These are phyloP conservation scores for Chaenogobius annularis DNA, from an alignment of 2,113 vertebrate genomes.

Conservation along the genomic window DNA sequence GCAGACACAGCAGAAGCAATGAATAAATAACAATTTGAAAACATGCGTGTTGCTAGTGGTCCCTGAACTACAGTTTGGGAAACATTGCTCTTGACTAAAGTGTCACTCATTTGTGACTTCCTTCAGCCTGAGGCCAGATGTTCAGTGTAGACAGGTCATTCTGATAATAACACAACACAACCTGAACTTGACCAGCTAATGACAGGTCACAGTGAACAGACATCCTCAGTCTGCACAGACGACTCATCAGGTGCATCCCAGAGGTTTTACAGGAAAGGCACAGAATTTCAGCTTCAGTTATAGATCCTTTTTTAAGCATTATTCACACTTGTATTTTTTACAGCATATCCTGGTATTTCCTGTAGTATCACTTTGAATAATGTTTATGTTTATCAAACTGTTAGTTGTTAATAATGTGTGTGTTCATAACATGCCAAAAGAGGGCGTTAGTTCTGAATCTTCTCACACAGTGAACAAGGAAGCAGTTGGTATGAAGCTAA, in stretches of 20 bases:
- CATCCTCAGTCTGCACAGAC: neutral
- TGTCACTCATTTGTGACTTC: slow-evolving; percentile 2
- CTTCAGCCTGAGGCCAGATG: slow-evolving; percentile 12
- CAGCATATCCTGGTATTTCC: neutral
- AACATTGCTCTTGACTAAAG: neutral
- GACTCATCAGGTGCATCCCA: neutral
- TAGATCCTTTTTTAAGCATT: neutral
- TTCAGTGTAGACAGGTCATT: slow-evolving; percentile 14
- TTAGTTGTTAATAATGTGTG: neutral
- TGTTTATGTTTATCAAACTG: neutral
- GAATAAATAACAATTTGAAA: too few relatives aligned
- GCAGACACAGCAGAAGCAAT: too few relatives aligned
- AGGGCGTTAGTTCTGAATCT: neutral
- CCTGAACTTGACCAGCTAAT: slow-evolving; percentile 30
- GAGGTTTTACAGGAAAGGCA: neutral
- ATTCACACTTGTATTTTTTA: neutral
- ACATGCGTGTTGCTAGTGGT: neutral
- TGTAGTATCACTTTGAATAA: neutral
- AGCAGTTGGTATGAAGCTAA: neutral
- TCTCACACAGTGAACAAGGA: neutral
- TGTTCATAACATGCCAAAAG: too few relatives aligned
- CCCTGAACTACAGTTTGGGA: neutral
- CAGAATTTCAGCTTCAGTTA: neutral
- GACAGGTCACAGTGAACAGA: neutral
- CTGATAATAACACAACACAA: slow-evolving; percentile 13